A percentile compares a stretch with the other conserved stretches of the same genome.
Evolutionary conservation across 2,113 vertebrate species (phyloP).

Genomic region (Ovis aries): ARS-UI_Ramb_v3.0 NC_056063.1:28343001-28343500

Average conservation of each 20-base stretch:
- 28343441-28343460: not conserved
- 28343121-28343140: conserved; percentile 29
- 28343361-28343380: not conserved
- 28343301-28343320: not conserved
- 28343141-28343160: not conserved
- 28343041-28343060: not conserved
- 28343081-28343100: not conserved
- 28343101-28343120: conserved; percentile 54
- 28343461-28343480: not conserved
- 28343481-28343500: not conserved
- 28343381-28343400: not conserved
- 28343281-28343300: not conserved
- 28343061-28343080: conserved; percentile 38
- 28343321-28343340: not conserved
- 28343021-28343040: conserved; percentile 22
- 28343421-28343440: not conserved
- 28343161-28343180: not conserved
- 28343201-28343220: not conserved
- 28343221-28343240: not conserved
- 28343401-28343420: not conserved
- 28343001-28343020: not conserved
- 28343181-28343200: not conserved
- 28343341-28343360: not conserved
- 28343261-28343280: not conserved
- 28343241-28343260: not conserved